These are phyloP conservation scores for Leptinotarsa rubiginosa DNA, from an alignment of 2,888 invertebrate genomes.

Conservation along the genomic window DNA sequence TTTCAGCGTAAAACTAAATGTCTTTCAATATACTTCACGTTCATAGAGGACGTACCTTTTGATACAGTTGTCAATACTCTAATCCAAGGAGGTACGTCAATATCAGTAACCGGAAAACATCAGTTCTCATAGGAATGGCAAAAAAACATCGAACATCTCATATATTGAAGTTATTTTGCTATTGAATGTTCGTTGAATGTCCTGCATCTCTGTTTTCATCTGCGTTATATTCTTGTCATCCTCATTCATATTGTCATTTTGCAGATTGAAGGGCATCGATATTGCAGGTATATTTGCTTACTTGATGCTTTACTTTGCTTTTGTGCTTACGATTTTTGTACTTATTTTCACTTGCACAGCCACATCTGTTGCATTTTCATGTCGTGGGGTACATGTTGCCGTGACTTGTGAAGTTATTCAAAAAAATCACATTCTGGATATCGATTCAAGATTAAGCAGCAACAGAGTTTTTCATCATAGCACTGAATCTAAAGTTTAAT, in stretches of 20 bases:
- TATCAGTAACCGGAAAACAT: neutral
- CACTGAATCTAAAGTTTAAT: neutral
- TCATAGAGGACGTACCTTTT: no score
- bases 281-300: slow-evolving; percentile 15
- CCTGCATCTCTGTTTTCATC: slow-evolving; percentile 18
- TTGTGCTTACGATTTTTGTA: slow-evolving; percentile 3
- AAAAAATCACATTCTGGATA: neutral
- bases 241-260: neutral
- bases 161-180: neutral
- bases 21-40: no score
- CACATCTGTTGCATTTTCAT: slow-evolving; percentile 12
- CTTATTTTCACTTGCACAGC: slow-evolving; percentile 1
- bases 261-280: neutral
- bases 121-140: neutral
- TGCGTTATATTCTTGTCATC: neutral
- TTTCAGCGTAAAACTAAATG: no score
- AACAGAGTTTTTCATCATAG: neutral
- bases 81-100: neutral
- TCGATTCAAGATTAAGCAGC: neutral
- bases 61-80: neutral
- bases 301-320: slow-evolving; percentile 8
- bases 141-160: neutral
- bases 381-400: neutral
- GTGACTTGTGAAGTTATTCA: neutral
- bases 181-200: slow-evolving; percentile 9